Evolutionary conservation across 2,113 vertebrate genomes (phyloP), one percentile per base, ranked within the genome.

Genomic region (Orthonyx spaldingii): DNA sequence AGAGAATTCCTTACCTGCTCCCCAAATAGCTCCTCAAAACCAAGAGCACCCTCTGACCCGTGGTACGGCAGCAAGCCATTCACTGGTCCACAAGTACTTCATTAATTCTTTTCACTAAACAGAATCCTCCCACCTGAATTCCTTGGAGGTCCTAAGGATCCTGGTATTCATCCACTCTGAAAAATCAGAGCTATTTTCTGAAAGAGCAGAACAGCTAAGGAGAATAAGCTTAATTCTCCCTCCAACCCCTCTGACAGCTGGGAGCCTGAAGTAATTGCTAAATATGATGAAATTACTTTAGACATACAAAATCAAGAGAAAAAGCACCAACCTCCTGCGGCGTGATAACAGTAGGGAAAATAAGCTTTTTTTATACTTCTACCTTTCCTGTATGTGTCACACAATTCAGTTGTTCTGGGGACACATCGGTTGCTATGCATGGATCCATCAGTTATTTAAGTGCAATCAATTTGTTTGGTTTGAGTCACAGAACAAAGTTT

Each of bases 381-480:
- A 60, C 27, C 30, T 87, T 64, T 72, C 26, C 49, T 50, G 35
- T 32, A 0, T 15, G 23, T 24, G 27, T 55, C 20, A 72, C 7
- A 3, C 4, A 33, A 18, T 63, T 80, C 20, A 35, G 68, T 84
- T 50, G 11, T 44, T 72, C 46, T 56, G 33, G 30, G 39, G 53
- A 72, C 41, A 33, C 7, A 1, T 0, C 0, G 33, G 13, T n/a
- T 57, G 39, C 56, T 71, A 53, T 1, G 7, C 2, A 0, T 10
- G 23, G 35, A n/a, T 68, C 10, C 7, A 50, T 57, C 35, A 77
- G 13, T 47, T 33, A 6, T 46, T 50, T 60, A 76, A 80, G 24
- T 32, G 18, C 16, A 50, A 55, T 23, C 6, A 1, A 7, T 63
- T 46, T 64, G 13, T 35, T 52, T 79, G 23, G 1, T 65, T 55